These are phyloP conservation scores for Cnemophilus loriae DNA, from an alignment of 2,113 vertebrate species.

Conservation along the genomic window DNA sequence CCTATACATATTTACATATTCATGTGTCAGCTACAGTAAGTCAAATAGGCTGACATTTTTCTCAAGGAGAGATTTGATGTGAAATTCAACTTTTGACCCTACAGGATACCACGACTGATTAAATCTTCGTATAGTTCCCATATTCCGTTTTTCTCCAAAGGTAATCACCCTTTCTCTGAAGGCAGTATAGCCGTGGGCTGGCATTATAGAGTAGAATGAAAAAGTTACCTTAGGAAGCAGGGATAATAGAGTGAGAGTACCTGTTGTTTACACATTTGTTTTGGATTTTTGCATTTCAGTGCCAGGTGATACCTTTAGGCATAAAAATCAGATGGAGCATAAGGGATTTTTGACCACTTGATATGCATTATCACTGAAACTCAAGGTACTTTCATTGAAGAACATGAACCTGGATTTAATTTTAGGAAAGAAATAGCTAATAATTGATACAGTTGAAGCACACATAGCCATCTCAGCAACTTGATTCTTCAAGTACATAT, in stretches of 20 bases:
- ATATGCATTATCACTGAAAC: neutral
- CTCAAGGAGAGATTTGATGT: neutral
- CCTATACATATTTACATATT: neutral
- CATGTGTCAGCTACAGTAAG: neutral
- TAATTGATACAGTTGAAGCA: neutral
- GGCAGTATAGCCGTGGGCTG: neutral
- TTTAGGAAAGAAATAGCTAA: neutral
- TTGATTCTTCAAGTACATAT: neutral
- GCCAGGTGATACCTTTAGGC: neutral
- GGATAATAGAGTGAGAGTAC: neutral
- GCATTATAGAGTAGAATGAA: neutral
- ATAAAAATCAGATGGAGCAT: neutral
- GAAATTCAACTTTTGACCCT: neutral
- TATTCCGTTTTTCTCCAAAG: neutral
- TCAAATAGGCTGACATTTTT: neutral
- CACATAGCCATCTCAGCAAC: neutral
- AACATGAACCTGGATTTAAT: neutral
- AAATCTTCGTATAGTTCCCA: neutral
- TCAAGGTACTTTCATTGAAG: neutral
- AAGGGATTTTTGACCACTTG: neutral
- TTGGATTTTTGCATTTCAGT: neutral
- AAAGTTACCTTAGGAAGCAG: neutral
- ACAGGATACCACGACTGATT: neutral
- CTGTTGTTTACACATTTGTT: neutral
- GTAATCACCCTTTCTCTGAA: neutral